phyloP scores from a whole-genome alignment of 64 coral and sea anemone genomes.

The Orbicella faveolata region DNA sequence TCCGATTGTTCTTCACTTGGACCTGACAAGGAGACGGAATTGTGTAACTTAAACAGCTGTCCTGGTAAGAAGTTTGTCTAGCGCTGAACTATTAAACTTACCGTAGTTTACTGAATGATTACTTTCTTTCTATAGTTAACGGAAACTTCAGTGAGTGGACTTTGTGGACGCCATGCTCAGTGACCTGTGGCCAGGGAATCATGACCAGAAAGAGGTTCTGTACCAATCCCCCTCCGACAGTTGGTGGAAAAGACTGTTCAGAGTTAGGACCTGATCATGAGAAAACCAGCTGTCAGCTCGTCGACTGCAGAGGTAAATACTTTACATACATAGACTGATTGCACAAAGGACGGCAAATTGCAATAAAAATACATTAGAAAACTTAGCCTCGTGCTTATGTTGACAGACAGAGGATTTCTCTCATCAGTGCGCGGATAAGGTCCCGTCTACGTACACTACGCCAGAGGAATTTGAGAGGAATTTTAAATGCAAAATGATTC shows the following conservation, averaged over 20 bases:
- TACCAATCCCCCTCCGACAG: slow-evolving; percentile 79
- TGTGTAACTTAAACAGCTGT: slow-evolving; percentile 68
- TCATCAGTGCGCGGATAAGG: no score
- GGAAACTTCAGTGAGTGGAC: slow-evolving; percentile 99
- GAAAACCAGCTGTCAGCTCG: slow-evolving; percentile 86
- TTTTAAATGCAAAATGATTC: no score
- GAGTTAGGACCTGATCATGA: slow-evolving; percentile 78
- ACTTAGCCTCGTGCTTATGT: no score
- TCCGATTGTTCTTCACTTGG: slow-evolving; percentile 71
- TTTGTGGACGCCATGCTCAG: slow-evolving; percentile 86
- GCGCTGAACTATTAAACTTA: neutral
- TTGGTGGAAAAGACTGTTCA: slow-evolving; percentile 77
- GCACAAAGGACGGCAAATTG: no score
- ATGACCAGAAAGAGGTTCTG: slow-evolving; percentile 81
- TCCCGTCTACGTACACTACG: no score
- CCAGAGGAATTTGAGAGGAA: no score
- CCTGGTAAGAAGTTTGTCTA: slow-evolving; percentile 54
- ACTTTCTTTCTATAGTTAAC: slow-evolving; percentile 47
- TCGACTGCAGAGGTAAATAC: slow-evolving; percentile 85
- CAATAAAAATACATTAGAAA: no score
- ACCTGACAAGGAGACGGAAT: slow-evolving; percentile 50
- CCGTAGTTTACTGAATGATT: neutral
- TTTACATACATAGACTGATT: no score
- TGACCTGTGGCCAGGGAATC: slow-evolving; percentile 90
- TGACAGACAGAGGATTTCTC: no score